A percentile compares a stretch with the other conserved stretches of the same genome.
Conservation (phyloP, 2,888 invertebrate species). For the Agelastica alni region DNA sequence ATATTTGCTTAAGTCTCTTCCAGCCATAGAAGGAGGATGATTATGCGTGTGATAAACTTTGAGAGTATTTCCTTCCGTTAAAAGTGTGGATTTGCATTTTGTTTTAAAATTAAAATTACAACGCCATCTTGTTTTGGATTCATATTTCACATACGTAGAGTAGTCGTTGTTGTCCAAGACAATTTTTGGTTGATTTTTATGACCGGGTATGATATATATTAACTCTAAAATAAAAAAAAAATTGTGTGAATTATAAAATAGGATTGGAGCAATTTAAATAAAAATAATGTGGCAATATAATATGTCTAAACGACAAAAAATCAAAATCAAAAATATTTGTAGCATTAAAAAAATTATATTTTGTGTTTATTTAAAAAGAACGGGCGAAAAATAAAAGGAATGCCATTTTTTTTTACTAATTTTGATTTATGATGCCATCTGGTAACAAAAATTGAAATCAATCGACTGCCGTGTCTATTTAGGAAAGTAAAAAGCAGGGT, state of each 20-base stretch:
- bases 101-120: slow-evolving; percentile 39
- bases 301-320: too few species aligned
- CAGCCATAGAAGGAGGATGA: slow-evolving; percentile 21
- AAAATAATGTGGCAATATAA: too few species aligned
- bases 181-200: slow-evolving; percentile 25
- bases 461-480: too few species aligned
- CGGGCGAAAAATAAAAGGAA: too few species aligned
- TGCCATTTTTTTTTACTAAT: too few species aligned
- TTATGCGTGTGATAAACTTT: slow-evolving; percentile 36
- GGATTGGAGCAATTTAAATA: too few species aligned
- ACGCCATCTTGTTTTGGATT: slow-evolving; percentile 41
- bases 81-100: slow-evolving; percentile 39
- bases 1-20: slow-evolving; percentile 5
- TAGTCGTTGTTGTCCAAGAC: slow-evolving; percentile 40
- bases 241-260: neutral
- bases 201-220: slow-evolving; percentile 27
- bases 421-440: too few species aligned
- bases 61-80: slow-evolving; percentile 37
- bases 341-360: too few species aligned
- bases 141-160: slow-evolving; percentile 36
- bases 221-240: slow-evolving; percentile 25
- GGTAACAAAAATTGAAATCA: too few species aligned
- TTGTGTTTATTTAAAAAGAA: too few species aligned
- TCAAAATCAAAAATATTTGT: too few species aligned
- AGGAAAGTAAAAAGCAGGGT: too few species aligned